These are phyloP conservation scores for Chrysopa pallens DNA, from an alignment of 1,140 invertebrate species.

Conservation along the genomic window DNA sequence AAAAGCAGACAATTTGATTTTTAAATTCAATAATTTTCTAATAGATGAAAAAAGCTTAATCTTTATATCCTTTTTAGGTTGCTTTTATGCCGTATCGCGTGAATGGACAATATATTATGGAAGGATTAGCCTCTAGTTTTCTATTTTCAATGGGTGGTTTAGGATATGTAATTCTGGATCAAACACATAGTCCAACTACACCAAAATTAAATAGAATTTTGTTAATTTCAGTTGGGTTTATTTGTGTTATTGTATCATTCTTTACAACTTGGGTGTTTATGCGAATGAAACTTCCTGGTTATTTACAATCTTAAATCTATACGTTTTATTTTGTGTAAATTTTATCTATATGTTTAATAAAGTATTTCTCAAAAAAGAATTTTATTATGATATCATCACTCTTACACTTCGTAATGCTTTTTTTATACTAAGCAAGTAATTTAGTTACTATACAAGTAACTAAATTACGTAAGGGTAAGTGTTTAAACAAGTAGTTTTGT, in stretches of 20 bases:
- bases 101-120: conserved; percentile 98
- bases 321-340: conserved; percentile 1
- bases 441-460: no score
- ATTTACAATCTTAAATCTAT: conserved; percentile 33
- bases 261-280: conserved; percentile 97
- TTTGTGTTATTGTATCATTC: conserved; percentile 86
- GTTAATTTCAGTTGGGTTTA: conserved; percentile 80
- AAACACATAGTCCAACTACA: conserved; percentile 79
- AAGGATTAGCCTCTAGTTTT: conserved; percentile 92
- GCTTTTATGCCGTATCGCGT: conserved; percentile 97
- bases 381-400: no score
- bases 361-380: no score
- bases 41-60: no score
- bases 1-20: no score
- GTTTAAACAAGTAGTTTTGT: no score
- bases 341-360: no score
- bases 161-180: conserved; percentile 92
- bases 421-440: no score
- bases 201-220: conserved; percentile 85
- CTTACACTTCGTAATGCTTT: no score
- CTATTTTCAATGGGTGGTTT: conserved; percentile 89
- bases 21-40: no score
- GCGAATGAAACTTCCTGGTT: conserved; percentile 92
- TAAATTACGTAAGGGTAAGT: no score
- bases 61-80: conserved; percentile 35